phyloP scores from a whole-genome alignment of 1,140 invertebrate genomes.

The Gonatopus flavifemur region DNA sequence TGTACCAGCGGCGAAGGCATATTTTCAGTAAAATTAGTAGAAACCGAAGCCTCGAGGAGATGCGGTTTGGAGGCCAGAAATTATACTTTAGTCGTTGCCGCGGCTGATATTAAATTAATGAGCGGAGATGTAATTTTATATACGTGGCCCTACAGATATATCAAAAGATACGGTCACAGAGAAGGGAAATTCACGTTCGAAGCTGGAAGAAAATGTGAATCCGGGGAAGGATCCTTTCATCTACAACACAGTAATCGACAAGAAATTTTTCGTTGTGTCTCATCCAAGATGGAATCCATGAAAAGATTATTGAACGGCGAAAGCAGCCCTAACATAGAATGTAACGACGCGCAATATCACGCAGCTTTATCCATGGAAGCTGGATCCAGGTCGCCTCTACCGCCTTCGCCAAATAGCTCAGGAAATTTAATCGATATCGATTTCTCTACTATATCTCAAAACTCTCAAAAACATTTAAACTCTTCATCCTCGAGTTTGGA shows the following conservation, averaged over 20 bases:
- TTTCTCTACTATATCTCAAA: slow-evolving; percentile 43
- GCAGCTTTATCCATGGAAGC: slow-evolving; percentile 73
- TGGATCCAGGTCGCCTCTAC: slow-evolving; percentile 74
- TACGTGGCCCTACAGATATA: slow-evolving; percentile 86
- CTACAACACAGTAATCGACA: slow-evolving; percentile 77
- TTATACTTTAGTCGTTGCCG: slow-evolving; percentile 74
- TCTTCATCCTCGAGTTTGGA: slow-evolving; percentile 26
- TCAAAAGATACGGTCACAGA: slow-evolving; percentile 80
- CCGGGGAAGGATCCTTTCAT: slow-evolving; percentile 82
- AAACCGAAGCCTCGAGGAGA: slow-evolving; percentile 75
- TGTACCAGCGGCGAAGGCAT: slow-evolving; percentile 79
- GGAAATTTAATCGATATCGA: slow-evolving; percentile 57
- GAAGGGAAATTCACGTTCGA: slow-evolving; percentile 85
- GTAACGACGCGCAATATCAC: slow-evolving; percentile 73
- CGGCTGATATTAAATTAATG: slow-evolving; percentile 72
- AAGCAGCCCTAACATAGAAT: slow-evolving; percentile 66
- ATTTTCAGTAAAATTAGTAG: slow-evolving; percentile 75
- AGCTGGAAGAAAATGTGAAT: slow-evolving; percentile 85
- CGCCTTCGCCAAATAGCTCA: slow-evolving; percentile 64
- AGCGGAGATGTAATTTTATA: slow-evolving; percentile 69
- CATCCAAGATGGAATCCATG: slow-evolving; percentile 81
- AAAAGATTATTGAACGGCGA: slow-evolving; percentile 75
- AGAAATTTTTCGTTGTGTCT: slow-evolving; percentile 78
- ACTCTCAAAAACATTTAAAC: slow-evolving; percentile 42
- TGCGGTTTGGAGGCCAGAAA: slow-evolving; percentile 71